Percentiles rank a stretch among this genome's conserved stretches.
Conservation (phyloP, 2,888 invertebrate genomes). For the Andrena bicolor region DNA sequence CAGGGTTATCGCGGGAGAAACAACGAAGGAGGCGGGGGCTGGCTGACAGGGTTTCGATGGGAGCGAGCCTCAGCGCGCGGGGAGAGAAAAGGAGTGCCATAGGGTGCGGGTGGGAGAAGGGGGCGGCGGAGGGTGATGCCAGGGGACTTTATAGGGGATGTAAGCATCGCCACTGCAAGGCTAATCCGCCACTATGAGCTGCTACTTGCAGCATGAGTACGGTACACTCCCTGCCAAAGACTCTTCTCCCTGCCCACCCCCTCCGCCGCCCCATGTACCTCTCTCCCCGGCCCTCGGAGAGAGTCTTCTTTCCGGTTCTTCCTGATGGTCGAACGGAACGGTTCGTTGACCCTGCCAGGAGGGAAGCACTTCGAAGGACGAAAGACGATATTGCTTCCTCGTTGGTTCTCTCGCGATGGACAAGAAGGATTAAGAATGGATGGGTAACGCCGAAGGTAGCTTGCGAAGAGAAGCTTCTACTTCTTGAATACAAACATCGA, state of each 20-base stretch:
- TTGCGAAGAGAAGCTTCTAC: too few species aligned
- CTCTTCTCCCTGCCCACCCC: slow-evolving; percentile 51
- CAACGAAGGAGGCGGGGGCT: slow-evolving; percentile 75
- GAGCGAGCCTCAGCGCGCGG: slow-evolving; percentile 64
- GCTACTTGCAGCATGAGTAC: slow-evolving; percentile 81
- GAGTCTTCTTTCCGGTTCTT: slow-evolving; percentile 66
- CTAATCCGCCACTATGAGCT: slow-evolving; percentile 84
- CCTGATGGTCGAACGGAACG: slow-evolving; percentile 60
- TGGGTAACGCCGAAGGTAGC: too few species aligned
- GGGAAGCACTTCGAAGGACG: slow-evolving; percentile 29
- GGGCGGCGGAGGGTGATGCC: slow-evolving; percentile 70
- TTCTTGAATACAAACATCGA: too few species aligned
- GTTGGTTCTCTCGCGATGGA: neutral
- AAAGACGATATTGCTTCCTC: slow-evolving; percentile 31
- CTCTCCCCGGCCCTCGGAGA: slow-evolving; percentile 25
- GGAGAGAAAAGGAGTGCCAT: slow-evolving; percentile 69
- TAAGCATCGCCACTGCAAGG: slow-evolving; percentile 84
- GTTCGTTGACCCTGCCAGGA: slow-evolving; percentile 66
- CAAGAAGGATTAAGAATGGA: neutral
- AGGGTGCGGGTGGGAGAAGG: slow-evolving; percentile 62
- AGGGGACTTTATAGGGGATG: slow-evolving; percentile 82
- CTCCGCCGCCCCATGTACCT: slow-evolving; percentile 14
- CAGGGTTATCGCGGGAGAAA: slow-evolving; percentile 83
- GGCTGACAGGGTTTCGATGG: slow-evolving; percentile 69
- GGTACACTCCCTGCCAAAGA: slow-evolving; percentile 82